Evolutionary conservation across 1,140 invertebrate genomes (phyloP).

Genomic region (Trinorchestia longiramus): DNA sequence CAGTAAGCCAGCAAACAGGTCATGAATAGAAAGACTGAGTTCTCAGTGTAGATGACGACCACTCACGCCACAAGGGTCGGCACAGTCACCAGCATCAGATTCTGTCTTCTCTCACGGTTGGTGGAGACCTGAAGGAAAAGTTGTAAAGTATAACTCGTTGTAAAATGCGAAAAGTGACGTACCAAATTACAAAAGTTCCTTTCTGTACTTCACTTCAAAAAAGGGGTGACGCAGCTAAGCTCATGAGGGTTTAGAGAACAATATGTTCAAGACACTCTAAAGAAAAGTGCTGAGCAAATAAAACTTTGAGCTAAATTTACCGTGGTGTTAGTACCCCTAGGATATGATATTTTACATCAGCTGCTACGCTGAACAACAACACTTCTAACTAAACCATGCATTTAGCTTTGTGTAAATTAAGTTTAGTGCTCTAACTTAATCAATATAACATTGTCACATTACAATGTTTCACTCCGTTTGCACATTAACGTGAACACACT

Average conservation of each 20-base stretch:
- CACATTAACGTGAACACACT: neutral
- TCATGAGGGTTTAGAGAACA: neutral
- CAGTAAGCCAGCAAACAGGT: no score
- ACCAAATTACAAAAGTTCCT: no score
- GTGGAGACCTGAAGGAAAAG: no score
- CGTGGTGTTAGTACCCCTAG: neutral
- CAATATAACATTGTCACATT: neutral
- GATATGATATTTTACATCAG: neutral
- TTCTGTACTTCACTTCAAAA: neutral
- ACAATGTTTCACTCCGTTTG: neutral
- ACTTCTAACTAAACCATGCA: neutral
- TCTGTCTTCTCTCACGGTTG: no score
- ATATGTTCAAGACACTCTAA: neutral
- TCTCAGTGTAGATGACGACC: no score
- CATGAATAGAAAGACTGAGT: no score
- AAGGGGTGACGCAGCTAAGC: neutral
- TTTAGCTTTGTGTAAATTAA: no score
- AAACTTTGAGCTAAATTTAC: neutral
- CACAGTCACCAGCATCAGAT: no score
- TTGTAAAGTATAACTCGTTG: no score
- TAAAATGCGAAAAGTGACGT: no score
- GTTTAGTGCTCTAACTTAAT: neutral
- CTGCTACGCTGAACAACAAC: neutral
- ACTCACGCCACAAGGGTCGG: no score
- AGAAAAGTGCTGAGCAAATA: neutral